Conservation (phyloP, 2,888 invertebrate species). For the Apotomis capreana region DNA sequence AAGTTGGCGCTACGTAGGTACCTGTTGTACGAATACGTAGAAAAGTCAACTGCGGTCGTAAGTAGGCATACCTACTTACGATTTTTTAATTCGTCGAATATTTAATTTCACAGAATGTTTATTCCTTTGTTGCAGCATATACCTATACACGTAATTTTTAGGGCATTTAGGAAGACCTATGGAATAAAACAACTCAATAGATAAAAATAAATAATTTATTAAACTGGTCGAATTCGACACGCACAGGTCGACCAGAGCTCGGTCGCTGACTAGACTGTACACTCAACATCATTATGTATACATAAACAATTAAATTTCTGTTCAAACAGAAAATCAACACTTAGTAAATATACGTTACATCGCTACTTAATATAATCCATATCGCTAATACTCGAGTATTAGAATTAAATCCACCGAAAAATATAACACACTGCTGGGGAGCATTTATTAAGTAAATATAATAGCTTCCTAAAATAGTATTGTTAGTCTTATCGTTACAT, state of each 20-base stretch:
- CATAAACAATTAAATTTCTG: constrained; percentile 77
- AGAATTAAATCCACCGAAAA: constrained; percentile 81
- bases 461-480: constrained; percentile 72
- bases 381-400: constrained; percentile 83
- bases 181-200: constrained; percentile 62
- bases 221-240: constrained; percentile 72
- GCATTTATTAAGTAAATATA: constrained; percentile 54
- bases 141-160: no score
- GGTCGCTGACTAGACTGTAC: constrained; percentile 82
- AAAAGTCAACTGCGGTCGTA: no score
- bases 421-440: constrained; percentile 75
- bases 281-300: constrained; percentile 77
- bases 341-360: constrained; percentile 77
- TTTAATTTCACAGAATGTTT: no score
- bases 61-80: no score
- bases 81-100: no score
- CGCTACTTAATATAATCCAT: constrained; percentile 80
- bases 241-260: constrained; percentile 76
- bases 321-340: constrained; percentile 81
- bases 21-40: no score
- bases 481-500: constrained; percentile 76
- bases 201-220: constrained; percentile 82
- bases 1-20: no score
- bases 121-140: no score
- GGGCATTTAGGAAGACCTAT: no score